These are phyloP conservation scores for Barnardius zonarius DNA, from an alignment of 2,113 vertebrate genomes.

Conservation along the genomic window DNA sequence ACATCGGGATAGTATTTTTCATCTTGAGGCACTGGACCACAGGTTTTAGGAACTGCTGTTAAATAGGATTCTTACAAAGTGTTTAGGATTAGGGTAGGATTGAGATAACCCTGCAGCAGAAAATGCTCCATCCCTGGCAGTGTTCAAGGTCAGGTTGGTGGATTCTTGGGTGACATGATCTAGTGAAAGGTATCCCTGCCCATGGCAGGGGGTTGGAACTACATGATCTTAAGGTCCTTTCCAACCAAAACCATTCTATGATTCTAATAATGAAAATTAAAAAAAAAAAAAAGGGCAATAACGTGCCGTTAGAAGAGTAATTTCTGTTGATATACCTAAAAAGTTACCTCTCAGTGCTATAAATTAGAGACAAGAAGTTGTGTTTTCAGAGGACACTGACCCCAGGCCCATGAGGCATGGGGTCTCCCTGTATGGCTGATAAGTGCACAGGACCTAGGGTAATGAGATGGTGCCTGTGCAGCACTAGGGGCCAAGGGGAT, in stretches of 20 bases:
- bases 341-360: not conserved
- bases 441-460: not conserved
- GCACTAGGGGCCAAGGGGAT: fast-evolving
- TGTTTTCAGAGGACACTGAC: not conserved
- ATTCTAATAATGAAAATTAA: not conserved
- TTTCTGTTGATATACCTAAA: not conserved
- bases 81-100: not conserved
- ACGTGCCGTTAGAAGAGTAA: fast-evolving
- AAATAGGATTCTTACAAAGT: not conserved
- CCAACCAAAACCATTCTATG: not conserved
- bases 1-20: not conserved
- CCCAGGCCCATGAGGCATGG: not conserved
- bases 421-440: not conserved
- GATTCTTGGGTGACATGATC: not conserved
- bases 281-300: not conserved
- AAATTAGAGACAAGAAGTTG: not conserved
- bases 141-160: not conserved
- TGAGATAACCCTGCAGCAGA: not conserved
- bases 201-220: not conserved
- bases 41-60: not conserved
- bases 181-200: not conserved
- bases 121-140: not conserved
- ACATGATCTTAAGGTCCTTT: not conserved
- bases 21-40: not conserved
- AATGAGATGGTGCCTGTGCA: not conserved